phyloP scores from a whole-genome alignment of 2,888 invertebrate species.

The Habrosyne pyritoides region DNA sequence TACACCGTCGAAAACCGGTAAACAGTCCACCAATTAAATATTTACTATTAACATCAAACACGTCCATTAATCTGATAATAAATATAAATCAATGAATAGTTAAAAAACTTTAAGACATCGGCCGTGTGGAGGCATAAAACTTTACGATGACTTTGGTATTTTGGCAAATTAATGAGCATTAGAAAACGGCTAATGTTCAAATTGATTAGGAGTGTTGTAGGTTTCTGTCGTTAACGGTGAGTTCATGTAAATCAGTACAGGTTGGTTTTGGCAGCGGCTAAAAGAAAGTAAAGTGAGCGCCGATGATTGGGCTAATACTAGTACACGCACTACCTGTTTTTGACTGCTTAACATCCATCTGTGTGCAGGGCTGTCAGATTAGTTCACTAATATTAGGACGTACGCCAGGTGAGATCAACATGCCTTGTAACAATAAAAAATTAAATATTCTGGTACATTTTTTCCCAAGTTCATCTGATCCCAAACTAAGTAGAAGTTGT shows the following conservation, averaged over 20 bases:
- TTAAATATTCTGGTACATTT: too few species aligned
- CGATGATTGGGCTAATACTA: conserved; percentile 40
- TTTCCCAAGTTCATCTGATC: too few species aligned
- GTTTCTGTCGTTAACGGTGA: conserved; percentile 21
- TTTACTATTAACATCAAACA: conserved; percentile 48
- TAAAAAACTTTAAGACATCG: conserved; percentile 55
- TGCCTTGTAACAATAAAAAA: too few species aligned
- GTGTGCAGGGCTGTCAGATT: neutral
- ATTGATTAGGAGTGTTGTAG: conserved; percentile 27
- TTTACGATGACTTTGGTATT: conserved; percentile 58
- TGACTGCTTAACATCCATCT: neutral
- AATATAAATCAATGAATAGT: conserved; percentile 60
- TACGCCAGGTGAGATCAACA: neutral
- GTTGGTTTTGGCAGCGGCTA: conserved; percentile 37
- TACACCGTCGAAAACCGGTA: conserved; percentile 48
- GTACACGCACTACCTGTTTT: neutral
- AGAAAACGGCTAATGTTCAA: conserved; percentile 42
- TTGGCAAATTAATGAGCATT: conserved; percentile 56
- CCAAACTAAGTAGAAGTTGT: too few species aligned
- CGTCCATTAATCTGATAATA: conserved; percentile 54
- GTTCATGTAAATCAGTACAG: conserved; percentile 21
- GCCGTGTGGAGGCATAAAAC: conserved; percentile 51
- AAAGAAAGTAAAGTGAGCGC: conserved; percentile 46
- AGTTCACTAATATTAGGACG: neutral
- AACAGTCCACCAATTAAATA: conserved; percentile 54